A percentile compares a stretch with the other conserved stretches of the same genome.
These are phyloP conservation scores for Andrena bucephala DNA, from an alignment of 2,888 invertebrate species.

Conservation along the genomic window DNA sequence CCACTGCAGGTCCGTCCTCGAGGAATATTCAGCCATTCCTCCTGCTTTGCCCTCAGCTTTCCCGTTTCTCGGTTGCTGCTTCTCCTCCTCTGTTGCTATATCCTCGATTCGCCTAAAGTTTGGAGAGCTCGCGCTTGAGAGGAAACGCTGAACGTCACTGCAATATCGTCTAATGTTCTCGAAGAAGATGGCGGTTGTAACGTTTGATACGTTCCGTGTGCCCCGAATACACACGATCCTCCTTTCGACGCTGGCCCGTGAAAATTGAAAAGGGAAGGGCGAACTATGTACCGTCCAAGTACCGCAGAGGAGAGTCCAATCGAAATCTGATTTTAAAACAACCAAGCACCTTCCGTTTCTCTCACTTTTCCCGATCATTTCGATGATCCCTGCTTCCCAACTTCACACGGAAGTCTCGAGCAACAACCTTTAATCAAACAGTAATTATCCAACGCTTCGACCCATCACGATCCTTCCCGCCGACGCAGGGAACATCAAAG, in stretches of 20 bases:
- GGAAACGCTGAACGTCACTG: conserved; percentile 77
- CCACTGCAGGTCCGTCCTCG: conserved; percentile 72
- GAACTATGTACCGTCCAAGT: neutral
- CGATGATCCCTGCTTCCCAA: too few relatives aligned
- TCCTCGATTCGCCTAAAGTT: conserved; percentile 76
- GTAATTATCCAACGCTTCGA: conserved; percentile 52
- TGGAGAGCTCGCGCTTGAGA: conserved; percentile 76
- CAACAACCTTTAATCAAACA: conserved; percentile 38
- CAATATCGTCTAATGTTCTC: conserved; percentile 79
- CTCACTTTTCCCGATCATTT: too few relatives aligned
- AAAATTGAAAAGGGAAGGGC: conserved; percentile 29
- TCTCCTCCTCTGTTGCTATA: conserved; percentile 54
- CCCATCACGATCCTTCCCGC: conserved; percentile 37
- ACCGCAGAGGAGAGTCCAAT: neutral
- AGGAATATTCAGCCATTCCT: conserved; percentile 81
- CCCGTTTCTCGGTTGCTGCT: conserved; percentile 67
- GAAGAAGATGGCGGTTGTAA: conserved; percentile 77
- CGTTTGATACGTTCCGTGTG: conserved; percentile 64
- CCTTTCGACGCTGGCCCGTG: conserved; percentile 35
- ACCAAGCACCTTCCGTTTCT: too few relatives aligned
- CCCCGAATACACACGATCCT: conserved; percentile 42
- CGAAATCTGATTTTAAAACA: neutral
- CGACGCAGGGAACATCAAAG: conserved; percentile 44
- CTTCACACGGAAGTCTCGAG: too few relatives aligned
- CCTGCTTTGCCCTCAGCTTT: conserved; percentile 66